Conservation (phyloP, 1,140 invertebrate genomes). For the Ooceraea biroi region DNA sequence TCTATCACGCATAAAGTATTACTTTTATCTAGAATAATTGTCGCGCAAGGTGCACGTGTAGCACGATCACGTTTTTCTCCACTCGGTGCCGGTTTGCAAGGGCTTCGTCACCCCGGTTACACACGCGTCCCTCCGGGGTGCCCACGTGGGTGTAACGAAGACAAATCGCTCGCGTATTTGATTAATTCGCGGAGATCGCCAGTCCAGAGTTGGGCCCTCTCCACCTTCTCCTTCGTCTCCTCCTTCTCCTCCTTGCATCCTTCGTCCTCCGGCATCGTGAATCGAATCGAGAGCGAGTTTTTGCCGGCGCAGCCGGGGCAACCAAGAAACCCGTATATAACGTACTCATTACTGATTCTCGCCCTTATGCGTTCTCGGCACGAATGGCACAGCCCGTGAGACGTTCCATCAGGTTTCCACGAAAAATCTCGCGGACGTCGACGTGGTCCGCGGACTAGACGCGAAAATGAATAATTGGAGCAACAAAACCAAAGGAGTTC, state of each 20-base stretch:
- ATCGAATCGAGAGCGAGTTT: constrained; percentile 75
- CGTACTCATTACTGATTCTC: constrained; percentile 72
- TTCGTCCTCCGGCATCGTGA: constrained; percentile 60
- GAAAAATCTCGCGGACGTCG: constrained; percentile 13
- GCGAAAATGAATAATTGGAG: background rate
- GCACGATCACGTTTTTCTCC: constrained; percentile 67
- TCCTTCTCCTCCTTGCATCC: constrained; percentile 9
- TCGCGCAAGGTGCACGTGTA: constrained; percentile 38
- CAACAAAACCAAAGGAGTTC: background rate
- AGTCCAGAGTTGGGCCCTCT: constrained; percentile 50
- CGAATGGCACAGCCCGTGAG: background rate
- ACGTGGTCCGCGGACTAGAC: background rate
- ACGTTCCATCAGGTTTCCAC: constrained; percentile 33
- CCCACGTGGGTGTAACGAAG: constrained; percentile 83
- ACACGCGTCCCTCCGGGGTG: constrained; percentile 75
- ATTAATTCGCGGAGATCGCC: constrained; percentile 78
- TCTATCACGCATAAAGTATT: background rate
- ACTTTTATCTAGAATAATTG: constrained; percentile 17
- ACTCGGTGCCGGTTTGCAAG: constrained; percentile 59
- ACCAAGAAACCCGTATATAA: constrained; percentile 55
- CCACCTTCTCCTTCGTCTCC: background rate
- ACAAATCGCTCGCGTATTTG: constrained; percentile 82
- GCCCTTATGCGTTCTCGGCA: constrained; percentile 61
- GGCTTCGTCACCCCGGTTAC: constrained; percentile 72
- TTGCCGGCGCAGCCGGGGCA: constrained; percentile 54